phyloP scores from a whole-genome alignment of 1,140 invertebrate species.

The Zaprionus nigranus region DNA sequence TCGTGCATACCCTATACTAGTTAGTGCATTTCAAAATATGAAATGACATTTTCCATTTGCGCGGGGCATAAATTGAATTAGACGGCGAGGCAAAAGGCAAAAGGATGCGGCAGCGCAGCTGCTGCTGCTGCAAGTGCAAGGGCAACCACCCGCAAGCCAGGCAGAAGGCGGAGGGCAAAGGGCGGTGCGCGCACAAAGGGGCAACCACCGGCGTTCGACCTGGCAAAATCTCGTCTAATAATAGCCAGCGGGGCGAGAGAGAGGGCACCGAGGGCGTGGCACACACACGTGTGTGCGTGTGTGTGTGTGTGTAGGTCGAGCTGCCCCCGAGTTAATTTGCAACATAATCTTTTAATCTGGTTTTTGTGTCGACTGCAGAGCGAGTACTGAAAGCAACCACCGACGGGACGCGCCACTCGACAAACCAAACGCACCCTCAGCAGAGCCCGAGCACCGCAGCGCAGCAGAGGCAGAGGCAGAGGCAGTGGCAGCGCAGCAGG shows the following conservation, averaged over 20 bases:
- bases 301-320: constrained; percentile 16
- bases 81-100: constrained; percentile 50
- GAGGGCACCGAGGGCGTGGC: constrained; percentile 30
- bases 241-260: not conserved
- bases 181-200: too few relatives aligned
- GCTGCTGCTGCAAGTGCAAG: constrained; percentile 8
- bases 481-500: constrained; percentile 37
- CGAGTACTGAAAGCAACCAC: constrained; percentile 20
- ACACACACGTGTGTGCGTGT: not conserved
- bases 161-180: too few relatives aligned
- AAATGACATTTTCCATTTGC: constrained; percentile 65
- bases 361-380: constrained; percentile 79
- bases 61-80: constrained; percentile 75
- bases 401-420: constrained; percentile 2
- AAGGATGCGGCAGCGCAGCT: constrained; percentile 41
- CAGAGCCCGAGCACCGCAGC: not conserved
- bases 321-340: constrained; percentile 75
- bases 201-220: constrained; percentile 2
- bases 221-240: constrained; percentile 24
- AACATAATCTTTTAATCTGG: constrained; percentile 81
- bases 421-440: not conserved
- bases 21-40: constrained; percentile 29
- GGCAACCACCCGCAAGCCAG: not conserved
- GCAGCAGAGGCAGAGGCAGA: not conserved
- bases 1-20: not conserved